Base-by-base conservation (phyloP, 2,113 vertebrate species). In the Trematocara marginatum region DNA sequence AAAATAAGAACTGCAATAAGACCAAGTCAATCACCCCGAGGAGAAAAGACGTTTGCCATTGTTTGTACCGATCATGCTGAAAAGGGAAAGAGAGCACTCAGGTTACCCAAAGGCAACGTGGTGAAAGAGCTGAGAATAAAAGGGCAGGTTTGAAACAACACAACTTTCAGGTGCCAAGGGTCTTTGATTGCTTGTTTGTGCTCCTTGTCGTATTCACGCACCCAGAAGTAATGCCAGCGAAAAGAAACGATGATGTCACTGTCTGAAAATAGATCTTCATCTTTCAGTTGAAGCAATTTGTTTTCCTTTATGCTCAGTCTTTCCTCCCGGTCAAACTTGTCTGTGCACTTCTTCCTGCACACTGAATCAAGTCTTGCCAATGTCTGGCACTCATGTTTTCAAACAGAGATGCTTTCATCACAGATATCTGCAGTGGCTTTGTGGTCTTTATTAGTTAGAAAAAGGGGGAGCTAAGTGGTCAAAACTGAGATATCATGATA, bases 51-150 rank as follows among this genome's bases (percentile, higher is more conserved):
- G 69, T 88, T 84, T 80, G 53, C 64, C 87, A 89, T 93, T 94
- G 93, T 95, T 92, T 84, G 80, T n/a, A 31, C 51, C n/a, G 80
- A 88, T 88, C 86, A 79, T 80, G 92, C 82, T 95, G 90, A 94
- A 95, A 94, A 92, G 88, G 80, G 26, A 86, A 91, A 88, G 90
- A 89, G 80, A 84, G 86, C 83, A 83, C 90, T 94, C 82, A 49
- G 59, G 87, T 93, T 87, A 87, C 87, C 64, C 52, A 82, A 82
- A 91, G 83, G 31, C 57, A 23, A 66, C 13, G 4, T 52, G 93
- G n/a, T 94, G 94, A 95, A 89, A 94, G 94, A 95, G 59, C 57
- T 1, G 4, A 31, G 49, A 74, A 93, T 86, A 88, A 95, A 92
- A 89, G 88, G 53, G 71, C 34, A 84, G 53, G 86, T 81, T 56